A percentile compares a stretch with the other conserved stretches of the same genome.
Conservation (phyloP, 2,113 vertebrate genomes). For the Calypte anna region DNA sequence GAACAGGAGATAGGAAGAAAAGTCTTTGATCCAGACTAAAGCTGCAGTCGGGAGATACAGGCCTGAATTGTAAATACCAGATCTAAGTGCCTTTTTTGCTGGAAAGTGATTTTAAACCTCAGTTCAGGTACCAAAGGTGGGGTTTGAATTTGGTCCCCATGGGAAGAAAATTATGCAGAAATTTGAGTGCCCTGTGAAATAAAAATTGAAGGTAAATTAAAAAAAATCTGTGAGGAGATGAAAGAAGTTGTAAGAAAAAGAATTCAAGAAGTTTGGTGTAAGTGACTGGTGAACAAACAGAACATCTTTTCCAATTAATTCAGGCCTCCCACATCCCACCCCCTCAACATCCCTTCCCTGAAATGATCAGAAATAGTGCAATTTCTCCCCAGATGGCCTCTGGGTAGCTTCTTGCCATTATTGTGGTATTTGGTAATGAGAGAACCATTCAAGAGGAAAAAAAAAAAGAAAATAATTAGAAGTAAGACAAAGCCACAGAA, state of each 20-base stretch:
- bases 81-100: neutral
- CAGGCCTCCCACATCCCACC: neutral
- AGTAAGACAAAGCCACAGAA: constrained; percentile 26
- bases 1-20: constrained; percentile 18
- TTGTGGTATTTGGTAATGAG: constrained; percentile 32
- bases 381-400: constrained; percentile 14
- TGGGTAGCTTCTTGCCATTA: constrained; percentile 34
- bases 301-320: neutral
- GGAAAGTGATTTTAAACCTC: neutral
- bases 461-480: neutral
- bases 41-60: neutral
- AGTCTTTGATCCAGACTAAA: constrained; percentile 29
- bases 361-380: constrained; percentile 26
- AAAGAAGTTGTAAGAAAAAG: neutral
- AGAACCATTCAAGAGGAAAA: neutral
- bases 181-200: neutral
- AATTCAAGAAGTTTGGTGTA: neutral
- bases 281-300: neutral
- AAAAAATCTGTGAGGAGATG: neutral
- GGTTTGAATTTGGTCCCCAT: neutral
- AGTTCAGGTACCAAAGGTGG: neutral
- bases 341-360: neutral
- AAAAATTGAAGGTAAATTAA: neutral
- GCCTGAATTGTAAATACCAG: neutral
- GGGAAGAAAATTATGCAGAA: neutral